Evolutionary conservation across 2,888 invertebrate genomes (phyloP).

Genomic region (Dryobotodes eremita): DNA sequence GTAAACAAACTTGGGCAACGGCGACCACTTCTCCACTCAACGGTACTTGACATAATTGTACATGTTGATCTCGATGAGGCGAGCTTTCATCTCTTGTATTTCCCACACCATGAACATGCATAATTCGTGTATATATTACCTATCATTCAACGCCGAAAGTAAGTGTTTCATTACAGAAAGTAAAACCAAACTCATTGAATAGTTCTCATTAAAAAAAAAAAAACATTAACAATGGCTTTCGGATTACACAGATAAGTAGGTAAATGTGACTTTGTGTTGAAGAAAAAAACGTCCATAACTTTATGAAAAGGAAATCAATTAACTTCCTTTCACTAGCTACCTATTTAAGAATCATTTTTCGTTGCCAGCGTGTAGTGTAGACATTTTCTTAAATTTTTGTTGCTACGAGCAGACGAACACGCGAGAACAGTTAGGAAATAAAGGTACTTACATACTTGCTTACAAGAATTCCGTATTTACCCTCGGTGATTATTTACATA

Average conservation of each 20-base stretch:
- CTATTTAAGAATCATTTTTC: slow-evolving; percentile 57
- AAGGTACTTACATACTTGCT: slow-evolving; percentile 79
- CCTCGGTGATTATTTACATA: slow-evolving; percentile 86
- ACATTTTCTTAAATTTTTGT: slow-evolving; percentile 63
- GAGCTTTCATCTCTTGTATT: slow-evolving; percentile 54
- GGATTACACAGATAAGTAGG: slow-evolving; percentile 60
- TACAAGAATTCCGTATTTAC: slow-evolving; percentile 88
- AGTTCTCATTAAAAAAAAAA: slow-evolving; percentile 33
- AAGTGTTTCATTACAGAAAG: slow-evolving; percentile 57
- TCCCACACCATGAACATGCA: slow-evolving; percentile 36
- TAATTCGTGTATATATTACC: slow-evolving; percentile 37
- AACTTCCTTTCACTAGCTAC: slow-evolving; percentile 66
- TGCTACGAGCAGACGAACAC: slow-evolving; percentile 65
- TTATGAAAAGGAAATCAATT: slow-evolving; percentile 65
- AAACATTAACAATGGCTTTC: slow-evolving; percentile 47
- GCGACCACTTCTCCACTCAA: slow-evolving; percentile 71
- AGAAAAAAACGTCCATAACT: slow-evolving; percentile 48
- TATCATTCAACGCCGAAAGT: slow-evolving; percentile 39
- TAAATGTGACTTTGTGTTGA: slow-evolving; percentile 49
- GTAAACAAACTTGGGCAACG: slow-evolving; percentile 75
- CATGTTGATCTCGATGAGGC: slow-evolving; percentile 65
- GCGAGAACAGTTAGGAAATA: slow-evolving; percentile 79
- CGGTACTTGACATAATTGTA: slow-evolving; percentile 74
- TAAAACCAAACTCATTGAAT: slow-evolving; percentile 56
- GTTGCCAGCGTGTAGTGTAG: slow-evolving; percentile 43